Evolutionary conservation across 2,797 vertebrate genomes (phyloP), one percentile per base, ranked within the genome.

Genomic region (Rhynchotus rufescens): DNA sequence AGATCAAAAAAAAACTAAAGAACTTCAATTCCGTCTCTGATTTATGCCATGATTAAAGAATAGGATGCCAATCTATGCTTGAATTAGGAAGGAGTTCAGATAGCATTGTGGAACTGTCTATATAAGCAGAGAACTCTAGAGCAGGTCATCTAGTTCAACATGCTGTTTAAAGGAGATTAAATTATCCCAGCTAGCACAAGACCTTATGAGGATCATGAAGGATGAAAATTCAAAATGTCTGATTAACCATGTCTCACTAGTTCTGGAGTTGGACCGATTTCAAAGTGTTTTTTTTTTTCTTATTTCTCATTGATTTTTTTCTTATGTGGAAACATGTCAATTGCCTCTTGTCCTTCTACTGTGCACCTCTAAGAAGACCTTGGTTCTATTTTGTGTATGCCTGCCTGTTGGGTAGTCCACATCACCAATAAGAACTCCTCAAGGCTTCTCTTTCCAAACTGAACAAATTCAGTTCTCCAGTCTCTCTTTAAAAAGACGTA

Each of bases 111-210:
- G 52, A 54, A 54, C 6, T 6, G 17, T 54, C 52, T 54, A 19
- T 19, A 54, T 30, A 54, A 30, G 14, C 91, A 91, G 49, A 12
- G 7, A 47, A 3, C 4, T 87, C 52, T 47, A 15, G 15, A 47
- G 17, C 15, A 47, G 2, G 2, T 54, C 30, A 60, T 23, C 25
- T 77, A 1, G 13, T 80, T 44, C 12, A 74, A 38, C 2, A 1
- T 5, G 3, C 1, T 21, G 23, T 5, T 4, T 1, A 30, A 59
- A 26, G 23, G 12, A 66, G 12, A 16, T 4, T 7, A 3, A 8
- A 4, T 13, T 57, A 42, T 6, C 57, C 3, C 3, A 15, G 10
- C 5, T 21, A 51, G 22, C 23, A 8, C 23, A 84, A 32, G 19
- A 30, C 22, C 0, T 0, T 67, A 10, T 61, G 6, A 66, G 3